These are phyloP conservation scores for Callopanchax toddi DNA, from an alignment of 2,113 vertebrate genomes.

Conservation along the genomic window DNA sequence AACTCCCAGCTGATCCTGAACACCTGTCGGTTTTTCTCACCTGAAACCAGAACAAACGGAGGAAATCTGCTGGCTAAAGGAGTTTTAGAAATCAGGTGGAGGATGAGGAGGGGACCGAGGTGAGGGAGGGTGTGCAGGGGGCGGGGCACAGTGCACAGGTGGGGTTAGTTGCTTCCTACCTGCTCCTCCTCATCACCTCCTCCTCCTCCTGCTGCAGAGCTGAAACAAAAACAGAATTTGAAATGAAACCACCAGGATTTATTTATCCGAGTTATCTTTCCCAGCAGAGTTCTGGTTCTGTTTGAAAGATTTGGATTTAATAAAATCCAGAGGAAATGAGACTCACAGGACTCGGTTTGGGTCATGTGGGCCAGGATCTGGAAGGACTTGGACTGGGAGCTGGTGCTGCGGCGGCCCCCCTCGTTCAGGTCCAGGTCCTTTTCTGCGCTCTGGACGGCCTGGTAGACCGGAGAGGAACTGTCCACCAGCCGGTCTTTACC, in stretches of 20 bases:
- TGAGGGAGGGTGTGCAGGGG: background rate
- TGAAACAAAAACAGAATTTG: too few species aligned
- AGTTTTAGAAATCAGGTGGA: background rate
- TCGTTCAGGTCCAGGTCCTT: conserved; percentile 82
- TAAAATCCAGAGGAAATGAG: too few species aligned
- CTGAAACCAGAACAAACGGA: too few species aligned
- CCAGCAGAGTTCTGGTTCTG: background rate
- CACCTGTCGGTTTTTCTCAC: too few species aligned
- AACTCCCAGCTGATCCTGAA: too few species aligned
- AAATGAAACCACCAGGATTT: too few species aligned
- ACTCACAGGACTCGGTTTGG: conserved; percentile 91
- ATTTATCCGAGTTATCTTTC: too few species aligned
- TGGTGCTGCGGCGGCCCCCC: conserved; percentile 84
- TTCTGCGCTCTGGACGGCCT: conserved; percentile 88
- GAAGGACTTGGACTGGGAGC: conserved; percentile 92
- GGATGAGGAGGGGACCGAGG: background rate
- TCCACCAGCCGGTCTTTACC: conserved; percentile 86
- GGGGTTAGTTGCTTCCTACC: conserved; percentile 84
- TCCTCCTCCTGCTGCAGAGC: conserved; percentile 88
- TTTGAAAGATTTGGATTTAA: too few species aligned
- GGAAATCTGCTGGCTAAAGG: background rate
- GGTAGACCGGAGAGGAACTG: conserved; percentile 92
- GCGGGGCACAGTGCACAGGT: conserved; percentile 26
- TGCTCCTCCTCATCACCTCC: conserved; percentile 88
- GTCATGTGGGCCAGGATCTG: conserved; percentile 91